Conservation (phyloP, 2,888 invertebrate species). For the Acleris holmiana region DNA sequence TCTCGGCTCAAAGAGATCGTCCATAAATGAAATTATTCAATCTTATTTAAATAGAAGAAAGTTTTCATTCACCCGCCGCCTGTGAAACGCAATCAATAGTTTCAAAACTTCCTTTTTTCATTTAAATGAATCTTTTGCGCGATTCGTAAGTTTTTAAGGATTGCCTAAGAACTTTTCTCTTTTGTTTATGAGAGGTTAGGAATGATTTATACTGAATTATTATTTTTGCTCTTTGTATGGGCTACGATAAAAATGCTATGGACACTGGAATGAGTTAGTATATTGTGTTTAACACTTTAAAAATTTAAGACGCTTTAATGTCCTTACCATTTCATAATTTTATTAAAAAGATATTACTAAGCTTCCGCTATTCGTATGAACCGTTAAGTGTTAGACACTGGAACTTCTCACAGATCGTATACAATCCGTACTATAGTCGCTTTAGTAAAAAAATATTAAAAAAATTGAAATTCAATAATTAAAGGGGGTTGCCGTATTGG, state of each 20-base stretch:
- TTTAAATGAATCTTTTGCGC: slow-evolving; percentile 34
- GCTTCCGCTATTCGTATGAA: too few relatives aligned
- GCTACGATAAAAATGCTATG: background rate
- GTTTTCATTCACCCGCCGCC: slow-evolving; percentile 29
- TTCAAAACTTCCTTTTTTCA: slow-evolving; percentile 34
- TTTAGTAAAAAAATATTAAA: too few relatives aligned
- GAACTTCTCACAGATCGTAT: too few relatives aligned
- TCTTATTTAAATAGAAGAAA: slow-evolving; percentile 34
- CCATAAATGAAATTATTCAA: slow-evolving; percentile 34
- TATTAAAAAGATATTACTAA: too few relatives aligned
- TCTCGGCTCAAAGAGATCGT: slow-evolving; percentile 27
- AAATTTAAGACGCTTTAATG: too few relatives aligned
- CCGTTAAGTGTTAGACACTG: too few relatives aligned
- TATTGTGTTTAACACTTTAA: too few relatives aligned
- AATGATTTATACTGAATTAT: background rate
- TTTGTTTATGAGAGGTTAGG: slow-evolving; percentile 1
- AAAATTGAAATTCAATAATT: too few relatives aligned
- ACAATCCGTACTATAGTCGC: too few relatives aligned
- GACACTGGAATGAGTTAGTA: too few relatives aligned
- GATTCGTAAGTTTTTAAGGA: slow-evolving; percentile 25
- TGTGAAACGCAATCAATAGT: slow-evolving; percentile 35
- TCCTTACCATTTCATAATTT: too few relatives aligned
- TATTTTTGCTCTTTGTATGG: background rate
- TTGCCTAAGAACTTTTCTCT: slow-evolving; percentile 8
- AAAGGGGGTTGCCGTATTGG: too few relatives aligned